Percentiles rank a stretch among this genome's conserved stretches.
These are phyloP conservation scores for Iguana delicatissima DNA, from an alignment of 2,797 vertebrate species.

Conservation along the genomic window DNA sequence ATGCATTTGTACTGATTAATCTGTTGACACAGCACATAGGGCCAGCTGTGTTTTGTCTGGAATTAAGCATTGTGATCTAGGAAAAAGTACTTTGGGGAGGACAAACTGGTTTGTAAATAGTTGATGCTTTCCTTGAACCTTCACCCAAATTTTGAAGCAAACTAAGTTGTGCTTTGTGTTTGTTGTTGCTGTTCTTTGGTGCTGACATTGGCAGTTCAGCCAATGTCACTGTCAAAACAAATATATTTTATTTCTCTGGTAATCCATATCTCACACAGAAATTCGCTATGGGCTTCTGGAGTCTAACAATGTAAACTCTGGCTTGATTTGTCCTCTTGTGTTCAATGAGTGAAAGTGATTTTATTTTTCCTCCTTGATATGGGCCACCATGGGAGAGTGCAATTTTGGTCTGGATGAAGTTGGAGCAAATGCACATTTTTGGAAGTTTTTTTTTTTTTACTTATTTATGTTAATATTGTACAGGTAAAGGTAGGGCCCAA, in stretches of 20 bases:
- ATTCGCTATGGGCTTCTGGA: neutral
- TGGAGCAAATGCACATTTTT: too few species aligned
- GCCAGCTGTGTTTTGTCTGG: constrained; percentile 44
- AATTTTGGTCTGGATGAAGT: too few species aligned
- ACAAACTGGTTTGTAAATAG: neutral
- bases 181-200: neutral
- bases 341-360: too few species aligned
- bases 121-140: neutral
- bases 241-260: neutral
- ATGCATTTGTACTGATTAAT: neutral
- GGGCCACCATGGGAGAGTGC: too few species aligned
- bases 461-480: neutral
- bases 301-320: too few species aligned
- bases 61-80: neutral
- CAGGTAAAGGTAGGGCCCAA: neutral
- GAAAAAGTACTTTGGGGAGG: neutral
- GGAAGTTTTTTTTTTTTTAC: too few species aligned
- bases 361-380: too few species aligned
- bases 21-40: neutral
- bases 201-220: neutral
- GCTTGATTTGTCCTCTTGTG: too few species aligned
- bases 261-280: neutral
- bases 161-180: neutral
- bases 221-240: neutral
- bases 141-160: neutral